A percentile compares a stretch with the other conserved stretches of the same genome.
Evolutionary conservation across 2,113 vertebrate genomes (phyloP).

Genomic region (Sphyrna mokarran): DNA sequence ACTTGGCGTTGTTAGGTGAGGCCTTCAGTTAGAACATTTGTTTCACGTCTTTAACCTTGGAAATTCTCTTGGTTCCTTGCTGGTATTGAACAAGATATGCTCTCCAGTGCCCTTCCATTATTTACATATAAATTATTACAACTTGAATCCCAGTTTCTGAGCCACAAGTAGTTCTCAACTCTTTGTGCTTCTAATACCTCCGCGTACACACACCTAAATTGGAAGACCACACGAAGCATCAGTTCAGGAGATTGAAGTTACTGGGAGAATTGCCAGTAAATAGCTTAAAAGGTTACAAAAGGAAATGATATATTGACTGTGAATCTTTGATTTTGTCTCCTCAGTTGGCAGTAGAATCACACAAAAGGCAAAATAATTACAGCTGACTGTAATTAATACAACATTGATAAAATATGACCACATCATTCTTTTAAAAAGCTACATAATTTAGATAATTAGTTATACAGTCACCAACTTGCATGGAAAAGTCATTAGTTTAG

Average conservation of each 20-base stretch:
- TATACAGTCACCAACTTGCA: not conserved
- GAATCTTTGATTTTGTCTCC: not conserved
- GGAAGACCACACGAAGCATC: not conserved
- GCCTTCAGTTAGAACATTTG: not conserved
- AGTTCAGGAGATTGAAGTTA: not conserved
- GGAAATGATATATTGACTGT: not conserved
- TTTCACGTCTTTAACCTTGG: not conserved
- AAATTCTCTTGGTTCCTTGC: not conserved
- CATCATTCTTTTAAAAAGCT: not conserved
- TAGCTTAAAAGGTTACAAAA: not conserved
- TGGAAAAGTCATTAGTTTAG: not conserved
- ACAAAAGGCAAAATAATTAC: not conserved
- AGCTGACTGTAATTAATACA: not conserved
- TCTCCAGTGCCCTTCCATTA: not conserved
- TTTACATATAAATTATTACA: constrained; percentile 14
- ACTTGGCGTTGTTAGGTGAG: not conserved
- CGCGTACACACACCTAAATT: not conserved
- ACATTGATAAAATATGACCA: not conserved
- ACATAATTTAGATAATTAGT: not conserved
- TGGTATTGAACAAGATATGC: not conserved
- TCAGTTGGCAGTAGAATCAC: not conserved
- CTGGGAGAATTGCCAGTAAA: not conserved
- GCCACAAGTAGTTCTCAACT: not conserved
- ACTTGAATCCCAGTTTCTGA: not conserved
- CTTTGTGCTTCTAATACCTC: not conserved